Evolutionary conservation across 2,888 invertebrate genomes (phyloP), one percentile per base, ranked within the genome.

Genomic region (Panzeria rudis): DNA sequence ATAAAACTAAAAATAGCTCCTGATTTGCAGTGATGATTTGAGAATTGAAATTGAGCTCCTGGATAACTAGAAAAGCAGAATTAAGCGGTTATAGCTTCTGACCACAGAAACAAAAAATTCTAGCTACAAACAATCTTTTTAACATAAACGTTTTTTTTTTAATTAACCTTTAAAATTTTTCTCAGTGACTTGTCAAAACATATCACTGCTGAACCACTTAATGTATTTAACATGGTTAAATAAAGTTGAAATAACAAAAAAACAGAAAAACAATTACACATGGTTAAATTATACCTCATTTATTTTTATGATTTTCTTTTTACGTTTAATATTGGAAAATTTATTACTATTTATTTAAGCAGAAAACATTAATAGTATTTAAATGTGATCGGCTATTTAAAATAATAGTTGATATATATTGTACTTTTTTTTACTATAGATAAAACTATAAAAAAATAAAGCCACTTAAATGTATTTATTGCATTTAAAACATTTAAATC

Each of bases 301-400:
- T 77, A 73, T 56, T 78, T 77, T 52, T 52, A 81, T 77, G 47
- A 44, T 54, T 69, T 75, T 35, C 73, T 61, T 78, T 23, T 54
- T 23, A 1, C 1, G 25, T 23, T 13, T 9, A 75, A 64, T 59
- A 71, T 71, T 76, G 23, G 75, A 71, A 61, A 79, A 85, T 69
- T 78, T 78, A 82, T 85, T 85, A 59, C 66, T 66, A 73, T 44
- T 72, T 61, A 81, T 77, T 84, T 52, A 68, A 72, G 80, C 80
- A 71, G 44, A 77, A 72, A 68, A 35, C 81, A 84, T 84, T 77
- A 81, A 80, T 72, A 50, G 75, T 71, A 69, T 84, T 79, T 79
- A 75, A 73, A 56, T 69, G 23, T 50, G 69, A 83, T 71, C 23
- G 47, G 64, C 62, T 47, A 56, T 62, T 66, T 56, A 64, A 66